phyloP scores from a whole-genome alignment of 2,888 invertebrate species.

The Hyposoter didymator region DNA sequence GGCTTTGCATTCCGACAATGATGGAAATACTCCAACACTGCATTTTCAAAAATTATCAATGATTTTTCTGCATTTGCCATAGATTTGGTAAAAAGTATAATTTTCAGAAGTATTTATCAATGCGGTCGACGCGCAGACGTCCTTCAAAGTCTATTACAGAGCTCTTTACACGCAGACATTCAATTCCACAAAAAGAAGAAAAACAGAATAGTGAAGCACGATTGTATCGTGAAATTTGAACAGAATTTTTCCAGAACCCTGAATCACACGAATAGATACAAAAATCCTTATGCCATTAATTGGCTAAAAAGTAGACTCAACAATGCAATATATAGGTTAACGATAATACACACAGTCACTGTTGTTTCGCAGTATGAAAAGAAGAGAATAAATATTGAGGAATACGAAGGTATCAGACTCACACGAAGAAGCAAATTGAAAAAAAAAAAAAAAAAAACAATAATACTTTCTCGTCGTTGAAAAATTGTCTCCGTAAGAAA shows the following conservation, averaged over 20 bases:
- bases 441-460: background rate
- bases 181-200: background rate
- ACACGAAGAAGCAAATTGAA: background rate
- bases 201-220: background rate
- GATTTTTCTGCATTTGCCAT: background rate
- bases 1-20: background rate
- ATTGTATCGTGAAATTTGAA: background rate
- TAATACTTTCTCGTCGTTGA: slow-evolving; percentile 7
- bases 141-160: background rate
- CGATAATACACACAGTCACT: slow-evolving; percentile 57
- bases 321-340: slow-evolving; percentile 71
- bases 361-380: slow-evolving; percentile 48
- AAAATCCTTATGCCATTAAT: slow-evolving; percentile 35
- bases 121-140: background rate
- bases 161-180: background rate
- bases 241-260: background rate
- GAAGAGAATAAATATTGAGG: slow-evolving; percentile 24
- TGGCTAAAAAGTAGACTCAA: slow-evolving; percentile 63
- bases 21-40: background rate
- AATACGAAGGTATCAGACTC: slow-evolving; percentile 8
- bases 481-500: background rate
- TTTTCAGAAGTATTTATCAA: background rate
- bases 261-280: slow-evolving; percentile 4
- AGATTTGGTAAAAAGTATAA: background rate
- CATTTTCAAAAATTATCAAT: background rate